Base-by-base conservation (phyloP, 2,797 vertebrate genomes). In the Arrhamphus sclerolepis region DNA sequence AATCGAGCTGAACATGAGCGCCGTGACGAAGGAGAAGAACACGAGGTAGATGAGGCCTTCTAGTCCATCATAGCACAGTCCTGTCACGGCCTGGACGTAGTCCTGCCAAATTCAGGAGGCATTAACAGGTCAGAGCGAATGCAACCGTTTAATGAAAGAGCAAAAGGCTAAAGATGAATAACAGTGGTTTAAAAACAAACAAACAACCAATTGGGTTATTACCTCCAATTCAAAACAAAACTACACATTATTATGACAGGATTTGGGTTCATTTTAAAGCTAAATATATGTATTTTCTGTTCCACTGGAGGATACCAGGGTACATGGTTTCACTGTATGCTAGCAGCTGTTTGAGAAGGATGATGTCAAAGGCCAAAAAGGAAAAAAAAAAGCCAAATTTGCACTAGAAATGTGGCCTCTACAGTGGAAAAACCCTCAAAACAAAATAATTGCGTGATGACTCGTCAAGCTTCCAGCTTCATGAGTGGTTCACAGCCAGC, bases 41-140 rank as follows among this genome's bases (percentile, higher is more conserved):
- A 97, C 93, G 84, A 99, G 92, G 93, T 98, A 99, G 92, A 98
- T 96, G 84, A 99, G 91, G 52, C 98, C 98, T 89, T 99, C 98
- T 52, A 99, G 94, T 18, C 97, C 96, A 0, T 98, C 98, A 0
- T 97, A 98, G 83, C 98, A 99, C 86, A 98, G 89, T 26, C 98
- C 98, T 0, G 95, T 98, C 89, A 98, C 85, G n/a, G 94, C 95
- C 89, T 98, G 97, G 77, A 98, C 84, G 0, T 97, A 98, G 87
- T 98, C 97, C 98, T 99, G 89, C 19, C 70, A 54, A 8, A 38
- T 1, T 14, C 0, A 38, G 16, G 1, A 8, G 46, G 40, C 17
- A 31, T 1, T 40, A 51, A 38, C 3, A 47, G 1, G 19, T 50
- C 20, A 62, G 14, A 1, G 18, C 3, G 13, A 7, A 16, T 41